Conservation (phyloP, 2,797 vertebrate species). For the Eleutherodactylus coqui region DNA sequence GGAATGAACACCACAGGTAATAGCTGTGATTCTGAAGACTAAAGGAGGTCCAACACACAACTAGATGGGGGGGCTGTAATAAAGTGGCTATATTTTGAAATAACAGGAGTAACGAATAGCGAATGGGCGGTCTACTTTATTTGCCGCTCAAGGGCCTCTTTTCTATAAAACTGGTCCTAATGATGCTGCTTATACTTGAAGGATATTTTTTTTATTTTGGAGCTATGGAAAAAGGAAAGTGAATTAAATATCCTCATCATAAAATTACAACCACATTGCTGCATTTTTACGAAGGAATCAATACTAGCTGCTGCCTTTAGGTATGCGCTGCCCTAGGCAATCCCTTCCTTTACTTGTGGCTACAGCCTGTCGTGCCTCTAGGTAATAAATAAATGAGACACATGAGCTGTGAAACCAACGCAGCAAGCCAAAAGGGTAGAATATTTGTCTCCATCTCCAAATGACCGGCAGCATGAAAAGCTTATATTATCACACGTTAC, state of each 20-base stretch:
- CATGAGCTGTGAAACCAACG: conserved; percentile 46
- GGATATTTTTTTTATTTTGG: background rate
- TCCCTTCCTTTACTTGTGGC: conserved; percentile 17
- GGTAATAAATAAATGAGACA: conserved; percentile 51
- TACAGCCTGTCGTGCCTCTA: conserved; percentile 16
- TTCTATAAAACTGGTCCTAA: background rate
- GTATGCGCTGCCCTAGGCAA: conserved; percentile 35
- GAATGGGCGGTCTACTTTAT: background rate
- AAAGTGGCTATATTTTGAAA: background rate
- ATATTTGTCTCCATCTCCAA: conserved; percentile 44
- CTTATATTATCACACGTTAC: conserved; percentile 37
- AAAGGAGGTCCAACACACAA: too few species aligned
- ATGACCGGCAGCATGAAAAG: conserved; percentile 36
- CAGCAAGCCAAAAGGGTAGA: conserved; percentile 35
- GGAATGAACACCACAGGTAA: too few species aligned
- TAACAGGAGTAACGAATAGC: background rate
- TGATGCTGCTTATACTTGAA: background rate
- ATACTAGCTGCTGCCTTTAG: background rate
- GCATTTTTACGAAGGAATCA: background rate
- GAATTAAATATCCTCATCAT: conserved; percentile 4
- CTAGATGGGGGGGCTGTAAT: too few species aligned
- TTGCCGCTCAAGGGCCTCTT: background rate
- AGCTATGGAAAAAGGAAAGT: conserved; percentile 3
- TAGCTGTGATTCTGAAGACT: too few species aligned
- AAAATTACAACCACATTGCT: conserved; percentile 30